Percentiles rank a stretch among this genome's conserved stretches.
These are phyloP conservation scores for Clarias platycephalus DNA, from an alignment of 2,797 vertebrate species.

Conservation along the genomic window DNA sequence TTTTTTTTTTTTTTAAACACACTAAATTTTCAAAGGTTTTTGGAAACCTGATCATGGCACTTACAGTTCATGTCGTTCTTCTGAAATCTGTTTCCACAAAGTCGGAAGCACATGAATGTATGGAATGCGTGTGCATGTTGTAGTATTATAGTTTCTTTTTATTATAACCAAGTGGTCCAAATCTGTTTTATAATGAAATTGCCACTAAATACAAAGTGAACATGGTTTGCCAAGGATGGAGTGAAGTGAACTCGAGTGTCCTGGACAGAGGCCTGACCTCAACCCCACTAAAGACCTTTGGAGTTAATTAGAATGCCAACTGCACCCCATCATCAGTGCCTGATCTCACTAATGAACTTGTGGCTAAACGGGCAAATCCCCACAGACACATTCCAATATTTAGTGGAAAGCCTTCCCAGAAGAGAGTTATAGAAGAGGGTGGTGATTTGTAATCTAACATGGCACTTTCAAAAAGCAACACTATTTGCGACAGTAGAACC, in stretches of 20 bases:
- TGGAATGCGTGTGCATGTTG: background rate
- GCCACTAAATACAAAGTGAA: background rate
- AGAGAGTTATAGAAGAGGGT: background rate
- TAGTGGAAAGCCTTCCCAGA: background rate
- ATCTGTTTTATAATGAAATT: background rate
- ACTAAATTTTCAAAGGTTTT: background rate
- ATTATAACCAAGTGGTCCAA: background rate
- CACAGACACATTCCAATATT: background rate
- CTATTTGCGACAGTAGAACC: too few species aligned
- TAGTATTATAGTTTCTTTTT: background rate
- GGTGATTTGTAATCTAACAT: background rate
- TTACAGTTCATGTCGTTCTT: background rate
- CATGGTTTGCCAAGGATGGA: background rate
- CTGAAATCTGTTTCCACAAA: background rate
- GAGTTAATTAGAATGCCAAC: background rate
- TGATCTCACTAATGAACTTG: slow-evolving; percentile 8
- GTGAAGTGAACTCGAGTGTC: background rate
- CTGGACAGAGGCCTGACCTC: background rate
- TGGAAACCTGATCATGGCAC: background rate
- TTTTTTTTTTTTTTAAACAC: background rate
- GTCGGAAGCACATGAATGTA: background rate
- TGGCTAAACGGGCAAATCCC: background rate
- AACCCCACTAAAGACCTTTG: background rate
- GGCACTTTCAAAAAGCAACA: background rate
- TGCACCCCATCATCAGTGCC: background rate